Evolutionary conservation across 2,113 vertebrate species (phyloP).

Genomic region (Bufo gargarizans): DNA sequence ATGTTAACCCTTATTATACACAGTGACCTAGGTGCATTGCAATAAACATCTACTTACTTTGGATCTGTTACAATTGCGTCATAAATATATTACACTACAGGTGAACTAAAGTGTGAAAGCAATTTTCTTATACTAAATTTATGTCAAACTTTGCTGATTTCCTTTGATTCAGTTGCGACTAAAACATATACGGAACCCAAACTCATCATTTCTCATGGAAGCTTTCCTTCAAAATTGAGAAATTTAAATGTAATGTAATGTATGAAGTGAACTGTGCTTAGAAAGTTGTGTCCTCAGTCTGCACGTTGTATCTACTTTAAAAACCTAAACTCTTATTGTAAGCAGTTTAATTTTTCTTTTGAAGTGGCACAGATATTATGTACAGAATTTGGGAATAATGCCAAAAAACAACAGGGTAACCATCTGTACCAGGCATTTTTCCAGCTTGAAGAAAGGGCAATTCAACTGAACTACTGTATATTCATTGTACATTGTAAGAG

Average conservation of each 20-base stretch:
- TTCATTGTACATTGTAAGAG: constrained; percentile 28
- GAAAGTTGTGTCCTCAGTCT: not conserved
- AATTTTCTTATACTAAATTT: not conserved
- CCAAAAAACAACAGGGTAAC: constrained; percentile 37
- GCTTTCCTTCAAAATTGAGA: not conserved
- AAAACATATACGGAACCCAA: not conserved
- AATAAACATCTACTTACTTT: too few species aligned
- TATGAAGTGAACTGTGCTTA: not conserved
- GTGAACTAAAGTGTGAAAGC: not conserved
- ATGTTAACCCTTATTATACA: too few species aligned
- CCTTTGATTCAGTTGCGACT: not conserved
- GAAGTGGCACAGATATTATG: constrained; percentile 25
- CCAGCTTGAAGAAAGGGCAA: constrained; percentile 39
- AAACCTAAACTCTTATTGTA: not conserved
- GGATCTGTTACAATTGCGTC: too few species aligned
- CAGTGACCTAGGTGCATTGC: too few species aligned
- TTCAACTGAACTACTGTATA: constrained; percentile 37
- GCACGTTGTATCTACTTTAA: not conserved
- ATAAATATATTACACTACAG: too few species aligned
- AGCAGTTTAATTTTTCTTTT: constrained; percentile 1
- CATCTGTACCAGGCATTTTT: constrained; percentile 47
- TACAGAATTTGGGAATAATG: constrained; percentile 36
- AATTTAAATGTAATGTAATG: not conserved
- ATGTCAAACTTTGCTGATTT: not conserved
- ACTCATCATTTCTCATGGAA: not conserved